A percentile compares a stretch with the other conserved stretches of the same genome.
Conservation (phyloP, 1,140 invertebrate species). For the Penaeus chinensis region DNA sequence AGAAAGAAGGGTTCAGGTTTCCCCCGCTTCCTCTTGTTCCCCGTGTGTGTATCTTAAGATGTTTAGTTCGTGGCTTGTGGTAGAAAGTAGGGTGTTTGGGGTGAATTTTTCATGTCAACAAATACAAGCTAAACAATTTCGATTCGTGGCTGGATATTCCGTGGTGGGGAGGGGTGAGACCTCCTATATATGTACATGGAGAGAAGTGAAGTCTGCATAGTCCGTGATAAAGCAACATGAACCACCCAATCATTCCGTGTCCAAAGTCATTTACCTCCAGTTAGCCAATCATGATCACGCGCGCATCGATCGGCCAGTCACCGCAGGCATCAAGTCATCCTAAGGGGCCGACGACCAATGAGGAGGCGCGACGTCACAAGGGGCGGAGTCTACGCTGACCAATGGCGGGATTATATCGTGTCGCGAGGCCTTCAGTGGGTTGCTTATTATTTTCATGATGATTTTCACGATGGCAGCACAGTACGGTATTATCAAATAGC, state of each 20-base stretch:
- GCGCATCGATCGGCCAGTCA: slow-evolving; percentile 57
- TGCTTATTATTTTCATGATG: slow-evolving; percentile 60
- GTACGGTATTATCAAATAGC: slow-evolving; percentile 17
- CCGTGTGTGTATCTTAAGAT: too few relatives aligned
- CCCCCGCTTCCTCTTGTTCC: too few relatives aligned
- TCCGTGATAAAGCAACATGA: slow-evolving; percentile 50
- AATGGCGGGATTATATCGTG: slow-evolving; percentile 56
- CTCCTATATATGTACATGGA: slow-evolving; percentile 16
- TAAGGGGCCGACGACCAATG: slow-evolving; percentile 37
- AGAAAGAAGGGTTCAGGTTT: too few relatives aligned
- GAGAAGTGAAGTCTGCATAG: slow-evolving; percentile 43
- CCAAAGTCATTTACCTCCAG: slow-evolving; percentile 56
- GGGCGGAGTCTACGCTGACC: slow-evolving; percentile 41
- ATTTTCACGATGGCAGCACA: slow-evolving; percentile 45
- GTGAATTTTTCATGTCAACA: too few relatives aligned
- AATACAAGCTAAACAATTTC: slow-evolving; percentile 18
- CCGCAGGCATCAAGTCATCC: slow-evolving; percentile 54
- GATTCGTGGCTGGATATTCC: slow-evolving; percentile 31
- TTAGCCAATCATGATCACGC: slow-evolving; percentile 57
- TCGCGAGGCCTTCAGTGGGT: slow-evolving; percentile 29
- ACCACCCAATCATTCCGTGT: slow-evolving; percentile 57
- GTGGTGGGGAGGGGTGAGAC: neutral
- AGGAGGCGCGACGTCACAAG: slow-evolving; percentile 34
- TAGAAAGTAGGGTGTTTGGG: too few relatives aligned
- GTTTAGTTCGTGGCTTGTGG: too few relatives aligned